Base-by-base conservation (phyloP, 1,140 invertebrate genomes). In the Lepidurus packardi region DNA sequence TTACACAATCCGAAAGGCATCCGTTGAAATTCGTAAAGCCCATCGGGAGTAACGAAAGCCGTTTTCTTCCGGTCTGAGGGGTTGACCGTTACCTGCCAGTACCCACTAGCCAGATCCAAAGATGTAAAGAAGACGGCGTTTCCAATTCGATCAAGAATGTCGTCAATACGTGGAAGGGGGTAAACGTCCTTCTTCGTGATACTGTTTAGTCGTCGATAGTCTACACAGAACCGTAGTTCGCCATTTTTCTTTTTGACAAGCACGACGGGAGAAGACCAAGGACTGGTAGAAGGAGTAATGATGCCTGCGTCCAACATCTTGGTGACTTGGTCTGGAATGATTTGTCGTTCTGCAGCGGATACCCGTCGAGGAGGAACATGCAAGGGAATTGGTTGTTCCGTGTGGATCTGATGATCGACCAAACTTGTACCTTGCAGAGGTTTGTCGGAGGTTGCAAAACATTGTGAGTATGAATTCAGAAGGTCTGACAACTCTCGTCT, bases 121-220 rank as follows among this genome's bases (percentile, higher is more conserved):
- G 84, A 82, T 8, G 81, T 80, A 74, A 87, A 87, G 53, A 79
- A 82, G 3, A 78, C 78, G 16, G 78, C 79, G 0, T 82, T 83
- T 0, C 80, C 79, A 41, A 88, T 73, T 10, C 74, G 80, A 77
- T 83, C 81, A 24, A 89, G 81, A n/a, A 82, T 78, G 73, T 87
- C 86, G 4, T 85, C 85, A 7, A 87, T 85, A 21, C 82, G 82
- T 0, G 87, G 87, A 43, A 89, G 80, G 1, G 87, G 86, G 81
- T 85, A 87, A n/a, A 78, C 74, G 76, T 86, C 85, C 53, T 80
- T 75, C 10, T 77, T 79, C 0, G 84, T 87, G 1, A 83, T 77
- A 0, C 81, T 24, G 78, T 87, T 87, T 2, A 87, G 77, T n/a
- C 76, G 8, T 16, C 84, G 73, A 77, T 82, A 87, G 80, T 87